Evolutionary conservation across 2,113 vertebrate species (phyloP).

Genomic region (Pantherophis guttatus): DNA sequence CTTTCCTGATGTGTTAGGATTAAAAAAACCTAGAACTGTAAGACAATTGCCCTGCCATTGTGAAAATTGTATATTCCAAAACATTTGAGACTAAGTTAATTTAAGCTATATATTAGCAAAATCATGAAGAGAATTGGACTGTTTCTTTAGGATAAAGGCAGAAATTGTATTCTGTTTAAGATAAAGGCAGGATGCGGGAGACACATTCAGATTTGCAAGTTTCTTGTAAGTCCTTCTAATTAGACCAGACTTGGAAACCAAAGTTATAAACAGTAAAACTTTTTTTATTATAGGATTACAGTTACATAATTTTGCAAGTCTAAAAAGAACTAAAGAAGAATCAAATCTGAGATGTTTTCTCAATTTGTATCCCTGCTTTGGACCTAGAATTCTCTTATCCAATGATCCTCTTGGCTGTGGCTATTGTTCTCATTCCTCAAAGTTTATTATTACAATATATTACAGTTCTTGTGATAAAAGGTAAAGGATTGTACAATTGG

Average conservation of each 20-base stretch:
- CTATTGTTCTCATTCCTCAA: neutral
- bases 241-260: neutral
- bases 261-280: neutral
- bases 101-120: neutral
- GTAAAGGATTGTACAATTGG: neutral
- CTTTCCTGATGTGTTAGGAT: neutral
- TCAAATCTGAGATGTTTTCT: neutral
- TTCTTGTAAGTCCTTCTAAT: neutral
- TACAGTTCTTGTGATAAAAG: neutral
- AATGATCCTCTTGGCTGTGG: neutral
- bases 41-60: neutral
- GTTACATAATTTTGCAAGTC: neutral
- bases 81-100: neutral
- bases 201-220: neutral
- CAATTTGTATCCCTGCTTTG: neutral
- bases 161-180: neutral
- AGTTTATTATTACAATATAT: neutral
- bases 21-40: neutral
- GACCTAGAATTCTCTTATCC: neutral
- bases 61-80: neutral
- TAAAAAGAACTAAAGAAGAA: neutral
- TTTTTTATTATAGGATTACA: neutral
- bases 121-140: neutral
- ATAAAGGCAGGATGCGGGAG: neutral
- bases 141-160: neutral